phyloP scores from a whole-genome alignment of 2,113 vertebrate genomes.

The Zosterops hypoxanthus region DNA sequence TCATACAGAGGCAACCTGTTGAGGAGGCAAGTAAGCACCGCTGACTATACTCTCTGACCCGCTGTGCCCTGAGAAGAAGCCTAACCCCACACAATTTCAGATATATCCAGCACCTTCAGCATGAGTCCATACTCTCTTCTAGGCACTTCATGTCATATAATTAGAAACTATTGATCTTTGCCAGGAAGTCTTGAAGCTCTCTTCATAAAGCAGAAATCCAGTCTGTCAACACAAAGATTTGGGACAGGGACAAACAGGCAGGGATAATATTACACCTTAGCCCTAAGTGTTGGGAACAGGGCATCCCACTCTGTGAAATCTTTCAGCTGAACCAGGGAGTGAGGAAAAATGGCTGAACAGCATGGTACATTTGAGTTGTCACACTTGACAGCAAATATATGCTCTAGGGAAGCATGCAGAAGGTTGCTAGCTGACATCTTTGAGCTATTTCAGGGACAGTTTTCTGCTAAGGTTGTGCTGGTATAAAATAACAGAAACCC shows the following conservation, averaged over 20 bases:
- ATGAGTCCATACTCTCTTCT: neutral
- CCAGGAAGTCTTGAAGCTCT: neutral
- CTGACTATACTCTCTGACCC: neutral
- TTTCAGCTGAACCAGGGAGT: neutral
- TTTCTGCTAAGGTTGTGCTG: neutral
- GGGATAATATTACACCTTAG: rapidly evolving
- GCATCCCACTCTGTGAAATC: neutral
- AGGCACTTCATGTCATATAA: neutral
- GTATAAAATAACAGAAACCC: neutral
- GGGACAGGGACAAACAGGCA: rapidly evolving
- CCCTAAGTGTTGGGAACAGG: neutral
- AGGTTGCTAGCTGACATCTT: neutral
- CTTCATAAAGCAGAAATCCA: neutral
- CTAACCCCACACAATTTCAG: neutral
- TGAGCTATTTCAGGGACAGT: neutral
- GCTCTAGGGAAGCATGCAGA: neutral
- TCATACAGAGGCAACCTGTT: neutral
- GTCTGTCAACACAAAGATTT: neutral
- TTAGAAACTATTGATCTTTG: neutral
- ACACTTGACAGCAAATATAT: neutral
- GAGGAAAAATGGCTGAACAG: neutral
- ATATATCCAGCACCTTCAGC: neutral
- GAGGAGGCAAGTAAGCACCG: neutral
- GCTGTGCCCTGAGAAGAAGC: neutral
- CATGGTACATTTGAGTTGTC: neutral